Evolutionary conservation across 2,797 vertebrate species (phyloP).

Genomic region (Peromyscus aztecus): DNA sequence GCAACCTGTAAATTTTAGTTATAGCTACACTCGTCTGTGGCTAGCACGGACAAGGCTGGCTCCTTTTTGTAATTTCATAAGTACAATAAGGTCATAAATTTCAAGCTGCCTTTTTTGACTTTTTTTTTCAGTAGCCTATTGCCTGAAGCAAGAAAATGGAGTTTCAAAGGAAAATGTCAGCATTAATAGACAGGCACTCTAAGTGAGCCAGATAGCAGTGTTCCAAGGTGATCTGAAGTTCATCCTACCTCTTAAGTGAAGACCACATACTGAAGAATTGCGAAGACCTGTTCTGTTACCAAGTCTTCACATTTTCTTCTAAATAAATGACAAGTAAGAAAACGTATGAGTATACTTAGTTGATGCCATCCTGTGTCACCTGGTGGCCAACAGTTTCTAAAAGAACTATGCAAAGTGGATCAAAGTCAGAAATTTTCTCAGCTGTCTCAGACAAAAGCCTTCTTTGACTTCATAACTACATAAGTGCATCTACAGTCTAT

Average conservation of each 20-base stretch:
- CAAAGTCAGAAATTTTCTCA: not conserved
- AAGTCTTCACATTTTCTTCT: not conserved
- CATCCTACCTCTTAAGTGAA: not conserved
- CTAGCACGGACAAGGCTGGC: constrained; percentile 75
- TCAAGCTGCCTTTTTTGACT: constrained; percentile 59
- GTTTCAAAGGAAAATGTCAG: constrained; percentile 75
- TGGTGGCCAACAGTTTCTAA: not conserved
- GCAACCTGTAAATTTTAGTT: constrained; percentile 82
- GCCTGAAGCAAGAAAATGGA: constrained; percentile 67
- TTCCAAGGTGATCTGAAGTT: constrained; percentile 71
- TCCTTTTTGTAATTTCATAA: constrained; percentile 81
- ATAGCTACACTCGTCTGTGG: constrained; percentile 77
- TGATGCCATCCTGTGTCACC: not conserved
- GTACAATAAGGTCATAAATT: constrained; percentile 83
- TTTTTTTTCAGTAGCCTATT: constrained; percentile 22
- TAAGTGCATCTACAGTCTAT: not conserved
- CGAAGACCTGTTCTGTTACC: constrained; percentile 9
- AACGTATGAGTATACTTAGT: not conserved
- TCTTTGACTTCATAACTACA: not conserved
- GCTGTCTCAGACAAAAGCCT: not conserved
- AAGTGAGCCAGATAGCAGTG: constrained; percentile 17
- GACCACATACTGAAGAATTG: not conserved
- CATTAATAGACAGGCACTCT: constrained; percentile 61
- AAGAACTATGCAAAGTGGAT: not conserved
- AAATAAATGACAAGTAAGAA: not conserved